These are phyloP conservation scores for Molossus molossus DNA, from an alignment of 2,797 vertebrate genomes.

Conservation along the genomic window DNA sequence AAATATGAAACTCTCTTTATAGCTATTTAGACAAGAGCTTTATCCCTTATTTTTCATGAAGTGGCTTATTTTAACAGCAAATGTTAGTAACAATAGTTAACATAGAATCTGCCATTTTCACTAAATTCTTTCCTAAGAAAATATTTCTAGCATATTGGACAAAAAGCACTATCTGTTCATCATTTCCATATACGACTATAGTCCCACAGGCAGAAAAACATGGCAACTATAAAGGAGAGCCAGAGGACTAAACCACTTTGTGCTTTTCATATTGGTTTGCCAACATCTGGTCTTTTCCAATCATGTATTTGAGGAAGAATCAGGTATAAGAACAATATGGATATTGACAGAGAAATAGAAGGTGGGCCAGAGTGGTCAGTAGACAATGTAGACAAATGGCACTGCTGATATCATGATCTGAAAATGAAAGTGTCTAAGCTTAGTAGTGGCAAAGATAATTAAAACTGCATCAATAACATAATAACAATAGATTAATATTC, in stretches of 20 bases:
- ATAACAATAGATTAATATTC: not conserved
- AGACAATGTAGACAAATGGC: not conserved
- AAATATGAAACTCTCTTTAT: not conserved
- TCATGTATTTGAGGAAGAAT: not conserved
- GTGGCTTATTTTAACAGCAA: conserved; percentile 22
- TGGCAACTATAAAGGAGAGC: not conserved
- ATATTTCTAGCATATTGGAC: not conserved
- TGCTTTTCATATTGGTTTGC: not conserved
- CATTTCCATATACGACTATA: not conserved
- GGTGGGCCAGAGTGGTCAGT: not conserved
- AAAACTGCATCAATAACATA: not conserved
- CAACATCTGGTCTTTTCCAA: conserved; percentile 1
- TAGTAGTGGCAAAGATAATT: not conserved
- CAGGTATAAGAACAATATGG: not conserved
- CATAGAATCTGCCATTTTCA: not conserved
- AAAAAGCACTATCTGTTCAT: not conserved
- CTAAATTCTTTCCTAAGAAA: not conserved
- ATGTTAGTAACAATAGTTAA: not conserved
- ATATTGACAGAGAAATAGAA: not conserved
- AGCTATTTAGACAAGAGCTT: not conserved
- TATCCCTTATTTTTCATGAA: not conserved
- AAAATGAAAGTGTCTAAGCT: not conserved
- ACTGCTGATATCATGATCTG: not conserved
- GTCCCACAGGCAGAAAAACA: not conserved
- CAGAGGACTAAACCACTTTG: not conserved